A percentile compares a stretch with the other conserved stretches of the same genome.
Evolutionary conservation across 2,113 vertebrate species (phyloP).

Genomic region (Rhinoderma darwinii): DNA sequence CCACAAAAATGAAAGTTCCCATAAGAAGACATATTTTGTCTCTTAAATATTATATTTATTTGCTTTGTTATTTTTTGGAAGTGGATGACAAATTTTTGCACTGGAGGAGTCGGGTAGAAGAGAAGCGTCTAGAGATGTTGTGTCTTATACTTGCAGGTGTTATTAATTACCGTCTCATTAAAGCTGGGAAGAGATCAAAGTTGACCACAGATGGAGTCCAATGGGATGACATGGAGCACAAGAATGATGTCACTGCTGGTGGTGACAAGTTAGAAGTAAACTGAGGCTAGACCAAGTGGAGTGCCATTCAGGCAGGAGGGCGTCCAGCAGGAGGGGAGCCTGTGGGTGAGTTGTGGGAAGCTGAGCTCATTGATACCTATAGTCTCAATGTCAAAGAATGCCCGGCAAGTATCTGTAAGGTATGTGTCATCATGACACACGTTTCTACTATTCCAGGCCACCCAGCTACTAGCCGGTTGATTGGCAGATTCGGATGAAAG

Average conservation of each 20-base stretch:
- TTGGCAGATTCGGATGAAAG: neutral
- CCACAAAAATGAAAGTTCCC: conserved; percentile 62
- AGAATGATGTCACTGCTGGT: conserved; percentile 48
- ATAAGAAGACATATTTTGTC: conserved; percentile 69
- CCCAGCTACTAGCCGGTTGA: conserved; percentile 1
- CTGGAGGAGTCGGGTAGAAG: conserved; percentile 60
- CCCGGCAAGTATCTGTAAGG: neutral
- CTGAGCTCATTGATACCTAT: conserved; percentile 34
- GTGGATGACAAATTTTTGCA: conserved; percentile 67
- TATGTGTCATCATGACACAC: conserved; percentile 37
- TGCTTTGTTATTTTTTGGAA: conserved; percentile 52
- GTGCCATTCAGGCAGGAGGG: neutral
- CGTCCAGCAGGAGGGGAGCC: fast-evolving
- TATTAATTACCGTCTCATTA: conserved; percentile 72
- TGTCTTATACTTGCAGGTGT: conserved; percentile 66
- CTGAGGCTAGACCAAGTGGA: conserved; percentile 54
- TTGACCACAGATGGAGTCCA: conserved; percentile 62
- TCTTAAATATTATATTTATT: conserved; percentile 60
- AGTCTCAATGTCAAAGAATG: conserved; percentile 35
- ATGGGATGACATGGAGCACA: conserved; percentile 55
- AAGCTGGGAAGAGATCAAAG: conserved; percentile 68
- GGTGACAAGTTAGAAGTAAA: conserved; percentile 55
- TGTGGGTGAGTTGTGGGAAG: neutral
- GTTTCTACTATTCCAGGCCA: conserved; percentile 29
- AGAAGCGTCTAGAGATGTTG: conserved; percentile 50